These are phyloP conservation scores for Sylvicola fuscatus DNA, from an alignment of 2,888 invertebrate genomes.

Conservation along the genomic window DNA sequence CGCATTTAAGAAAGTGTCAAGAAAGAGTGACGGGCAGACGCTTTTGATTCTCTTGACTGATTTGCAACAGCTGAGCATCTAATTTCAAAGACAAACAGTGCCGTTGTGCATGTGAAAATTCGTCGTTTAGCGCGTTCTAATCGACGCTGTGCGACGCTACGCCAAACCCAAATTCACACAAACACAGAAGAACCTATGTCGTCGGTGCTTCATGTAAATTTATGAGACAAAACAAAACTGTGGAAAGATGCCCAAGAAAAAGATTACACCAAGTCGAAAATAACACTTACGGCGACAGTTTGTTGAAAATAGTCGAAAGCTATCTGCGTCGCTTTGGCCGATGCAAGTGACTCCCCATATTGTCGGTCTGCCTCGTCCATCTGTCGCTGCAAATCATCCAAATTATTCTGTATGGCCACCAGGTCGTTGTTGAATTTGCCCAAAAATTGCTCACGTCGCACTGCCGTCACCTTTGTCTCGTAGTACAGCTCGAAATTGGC, in stretches of 20 bases:
- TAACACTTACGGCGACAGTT: constrained; percentile 43
- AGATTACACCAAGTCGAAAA: too few species aligned
- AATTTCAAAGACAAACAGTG: too few species aligned
- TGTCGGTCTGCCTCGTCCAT: constrained; percentile 40
- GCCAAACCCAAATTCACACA: too few species aligned
- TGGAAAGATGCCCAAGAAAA: too few species aligned
- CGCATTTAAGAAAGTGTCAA: constrained; percentile 2
- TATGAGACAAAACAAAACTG: too few species aligned
- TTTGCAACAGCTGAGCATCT: too few species aligned
- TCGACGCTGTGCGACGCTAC: too few species aligned
- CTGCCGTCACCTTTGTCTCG: constrained; percentile 33
- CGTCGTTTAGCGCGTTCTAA: too few species aligned
- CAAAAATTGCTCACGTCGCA: constrained; percentile 33
- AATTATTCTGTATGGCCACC: constrained; percentile 44
- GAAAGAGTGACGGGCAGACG: background rate
- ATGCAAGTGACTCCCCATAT: constrained; percentile 48
- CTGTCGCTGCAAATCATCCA: constrained; percentile 43
- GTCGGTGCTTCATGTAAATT: too few species aligned
- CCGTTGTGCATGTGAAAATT: too few species aligned
- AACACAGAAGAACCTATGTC: too few species aligned
- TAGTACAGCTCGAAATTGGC: constrained; percentile 43
- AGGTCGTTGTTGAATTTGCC: constrained; percentile 48
- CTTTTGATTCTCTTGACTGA: background rate
- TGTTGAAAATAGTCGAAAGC: constrained; percentile 58
- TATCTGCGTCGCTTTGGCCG: constrained; percentile 45